Base-by-base conservation (phyloP, 2,797 vertebrate species). In the Sebastiscus albofasciatus region DNA sequence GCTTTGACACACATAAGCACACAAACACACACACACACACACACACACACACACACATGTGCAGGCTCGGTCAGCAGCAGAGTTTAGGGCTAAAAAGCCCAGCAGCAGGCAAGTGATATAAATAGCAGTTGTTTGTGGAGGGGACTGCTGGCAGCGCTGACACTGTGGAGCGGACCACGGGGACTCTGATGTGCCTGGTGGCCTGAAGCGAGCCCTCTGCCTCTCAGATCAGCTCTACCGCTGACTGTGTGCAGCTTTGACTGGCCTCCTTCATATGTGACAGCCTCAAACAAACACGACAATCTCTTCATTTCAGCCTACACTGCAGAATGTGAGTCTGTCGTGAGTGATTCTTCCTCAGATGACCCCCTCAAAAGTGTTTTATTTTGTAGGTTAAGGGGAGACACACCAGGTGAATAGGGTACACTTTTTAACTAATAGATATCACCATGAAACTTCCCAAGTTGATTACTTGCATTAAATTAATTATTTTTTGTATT, bases 101-200 rank as follows among this genome's bases (percentile, higher is more conserved):
- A 95, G 95, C 94, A 96, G 96, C 94, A 96, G 95, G 87, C 95
- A 82, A 68, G 83, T 89, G 96, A 94, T 96, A 96, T 96, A 96
- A 97, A 97, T 95, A 96, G 92, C 91, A 72, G 88, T 86, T 94
- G 90, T 95, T 94, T 94, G 91, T 93, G 88, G 85, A 91, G 79
- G 65, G 86, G 82, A 89, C 94, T 92, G 91, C 81, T 94, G 94
- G 91, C 90, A 22, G 88, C 72, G 90, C 79, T 91, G 94, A 95
- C 93, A 94, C 81, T 84, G 80, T 84, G 87, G 89, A 90, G 87
- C 73, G 85, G 93, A 92, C 91, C 90, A 92, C 90, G 80, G 94
- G 95, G 95, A 91, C 91, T 91, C 82, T 88, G 90, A 91, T 94
- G 95, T 90, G 90, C 92, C 90, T 81, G 90, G 88, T 91, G 90